Evolutionary conservation across 2,888 invertebrate species (phyloP).

Genomic region (Drosophila anomalata): DNA sequence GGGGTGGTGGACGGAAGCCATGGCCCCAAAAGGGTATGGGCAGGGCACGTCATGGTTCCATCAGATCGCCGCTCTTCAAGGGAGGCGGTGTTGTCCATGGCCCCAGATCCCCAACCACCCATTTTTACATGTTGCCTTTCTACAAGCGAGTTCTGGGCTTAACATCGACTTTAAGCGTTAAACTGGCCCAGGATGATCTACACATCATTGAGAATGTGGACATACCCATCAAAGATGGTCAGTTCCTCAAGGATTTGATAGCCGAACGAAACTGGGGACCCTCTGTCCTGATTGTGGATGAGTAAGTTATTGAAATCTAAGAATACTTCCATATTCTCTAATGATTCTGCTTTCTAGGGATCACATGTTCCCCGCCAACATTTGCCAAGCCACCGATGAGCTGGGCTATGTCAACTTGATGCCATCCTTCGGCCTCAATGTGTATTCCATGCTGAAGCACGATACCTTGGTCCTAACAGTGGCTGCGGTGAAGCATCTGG

Average conservation of each 20-base stretch:
- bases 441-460: slow-evolving; percentile 98
- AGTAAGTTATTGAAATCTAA: slow-evolving; percentile 86
- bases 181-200: slow-evolving; percentile 97
- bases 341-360: slow-evolving; percentile 85
- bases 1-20: slow-evolving; percentile 96
- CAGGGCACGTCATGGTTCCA: slow-evolving; percentile 95
- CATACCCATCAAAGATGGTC: slow-evolving; percentile 91
- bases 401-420: slow-evolving; percentile 95
- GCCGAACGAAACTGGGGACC: slow-evolving; percentile 97
- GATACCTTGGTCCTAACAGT: slow-evolving; percentile 95
- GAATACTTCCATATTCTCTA: neutral
- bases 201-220: slow-evolving; percentile 94
- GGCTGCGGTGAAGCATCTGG: slow-evolving; percentile 92
- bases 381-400: slow-evolving; percentile 91
- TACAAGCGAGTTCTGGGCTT: slow-evolving; percentile 91
- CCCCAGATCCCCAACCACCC: slow-evolving; percentile 94
- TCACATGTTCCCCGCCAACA: slow-evolving; percentile 94
- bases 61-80: slow-evolving; percentile 93
- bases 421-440: slow-evolving; percentile 98
- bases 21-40: slow-evolving; percentile 99
- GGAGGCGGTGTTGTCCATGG: slow-evolving; percentile 95
- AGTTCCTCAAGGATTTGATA: slow-evolving; percentile 91
- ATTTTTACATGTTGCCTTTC: slow-evolving; percentile 97
- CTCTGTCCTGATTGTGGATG: slow-evolving; percentile 96
- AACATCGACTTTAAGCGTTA: slow-evolving; percentile 92